These are phyloP conservation scores for Pipra filicauda DNA, from an alignment of 2,113 vertebrate species.

Conservation along the genomic window DNA sequence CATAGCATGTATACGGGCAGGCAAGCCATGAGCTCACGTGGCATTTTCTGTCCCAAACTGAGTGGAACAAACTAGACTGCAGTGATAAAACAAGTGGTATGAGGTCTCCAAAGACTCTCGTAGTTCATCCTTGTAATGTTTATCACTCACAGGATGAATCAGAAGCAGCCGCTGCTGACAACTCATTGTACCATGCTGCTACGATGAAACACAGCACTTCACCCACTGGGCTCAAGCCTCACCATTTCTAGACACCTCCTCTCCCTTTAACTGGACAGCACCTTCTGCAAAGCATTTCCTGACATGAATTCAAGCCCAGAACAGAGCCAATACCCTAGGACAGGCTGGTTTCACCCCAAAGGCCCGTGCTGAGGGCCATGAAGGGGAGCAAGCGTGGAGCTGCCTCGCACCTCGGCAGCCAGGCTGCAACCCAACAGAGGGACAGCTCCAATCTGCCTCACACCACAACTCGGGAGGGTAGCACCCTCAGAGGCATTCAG, in stretches of 20 bases:
- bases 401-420: neutral
- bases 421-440: neutral
- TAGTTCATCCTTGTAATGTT: neutral
- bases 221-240: neutral
- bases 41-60: neutral
- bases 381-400: neutral
- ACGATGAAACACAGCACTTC: neutral
- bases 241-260: neutral
- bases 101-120: neutral
- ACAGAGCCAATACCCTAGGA: neutral
- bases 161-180: neutral
- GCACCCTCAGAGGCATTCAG: neutral
- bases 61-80: neutral
- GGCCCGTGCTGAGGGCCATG: fast-evolving
- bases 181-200: neutral
- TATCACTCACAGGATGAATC: neutral
- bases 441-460: neutral
- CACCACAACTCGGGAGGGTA: fast-evolving
- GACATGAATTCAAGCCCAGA: fast-evolving
- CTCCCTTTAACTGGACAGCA: neutral
- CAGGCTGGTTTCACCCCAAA: neutral
- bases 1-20: fast-evolving
- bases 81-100: neutral
- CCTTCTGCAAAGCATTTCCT: neutral
- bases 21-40: neutral